These are phyloP conservation scores for Temnothorax nylanderi DNA, from an alignment of 1,140 invertebrate species.

Conservation along the genomic window DNA sequence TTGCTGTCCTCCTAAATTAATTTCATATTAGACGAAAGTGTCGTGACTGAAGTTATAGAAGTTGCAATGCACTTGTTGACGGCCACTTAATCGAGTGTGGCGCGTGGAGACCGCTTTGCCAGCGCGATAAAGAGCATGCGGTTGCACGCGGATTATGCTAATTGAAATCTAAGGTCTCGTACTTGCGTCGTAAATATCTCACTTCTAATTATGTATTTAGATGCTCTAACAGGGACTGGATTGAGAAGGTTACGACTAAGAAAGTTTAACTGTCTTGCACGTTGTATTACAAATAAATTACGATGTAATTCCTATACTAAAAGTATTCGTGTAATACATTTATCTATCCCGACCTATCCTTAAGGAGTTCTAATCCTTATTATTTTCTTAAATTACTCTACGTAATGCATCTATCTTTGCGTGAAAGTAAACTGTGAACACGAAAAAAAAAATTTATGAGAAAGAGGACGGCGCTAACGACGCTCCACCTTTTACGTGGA, in stretches of 20 bases:
- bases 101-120: slow-evolving; percentile 35
- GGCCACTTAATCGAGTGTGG: slow-evolving; percentile 43
- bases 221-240: not conserved
- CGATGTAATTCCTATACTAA: too few species aligned
- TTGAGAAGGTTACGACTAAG: not conserved
- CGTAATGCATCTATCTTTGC: slow-evolving; percentile 33
- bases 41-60: slow-evolving; percentile 20
- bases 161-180: slow-evolving; percentile 51
- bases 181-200: slow-evolving; percentile 32
- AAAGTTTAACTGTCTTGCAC: not conserved
- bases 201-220: slow-evolving; percentile 33
- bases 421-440: slow-evolving; percentile 30
- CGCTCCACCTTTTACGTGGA: slow-evolving; percentile 29
- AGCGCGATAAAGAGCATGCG: slow-evolving; percentile 37
- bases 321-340: not conserved
- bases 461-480: slow-evolving; percentile 24
- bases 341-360: not conserved
- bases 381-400: slow-evolving; percentile 35
- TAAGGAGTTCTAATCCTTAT: not conserved
- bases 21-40: slow-evolving; percentile 8
- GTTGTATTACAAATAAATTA: not conserved
- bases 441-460: slow-evolving; percentile 48
- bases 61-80: slow-evolving; percentile 21
- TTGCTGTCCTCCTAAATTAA: not conserved
- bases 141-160: slow-evolving; percentile 50